Conservation (phyloP, 2,888 invertebrate species). For the Parasteatoda lunata region DNA sequence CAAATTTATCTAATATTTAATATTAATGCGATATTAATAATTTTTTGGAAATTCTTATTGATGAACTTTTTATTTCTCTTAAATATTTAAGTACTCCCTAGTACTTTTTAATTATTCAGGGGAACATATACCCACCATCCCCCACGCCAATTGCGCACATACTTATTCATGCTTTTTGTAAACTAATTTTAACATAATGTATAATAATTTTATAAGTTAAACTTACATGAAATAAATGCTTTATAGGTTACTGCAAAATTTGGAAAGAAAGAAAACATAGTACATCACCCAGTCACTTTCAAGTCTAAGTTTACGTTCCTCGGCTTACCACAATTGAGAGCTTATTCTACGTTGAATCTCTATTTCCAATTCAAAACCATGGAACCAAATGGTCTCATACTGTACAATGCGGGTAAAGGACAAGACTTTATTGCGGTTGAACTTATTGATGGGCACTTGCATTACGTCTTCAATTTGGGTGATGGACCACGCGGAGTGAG, state of each 20-base stretch:
- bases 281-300: conserved; percentile 93
- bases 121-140: too few species aligned
- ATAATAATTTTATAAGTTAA: too few species aligned
- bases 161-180: too few species aligned
- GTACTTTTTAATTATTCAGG: too few species aligned
- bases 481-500: conserved; percentile 87
- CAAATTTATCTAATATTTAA: too few species aligned
- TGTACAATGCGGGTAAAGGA: conserved; percentile 92
- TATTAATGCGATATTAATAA: too few species aligned
- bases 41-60: too few species aligned
- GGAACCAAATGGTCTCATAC: conserved; percentile 88
- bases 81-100: too few species aligned
- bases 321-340: conserved; percentile 89
- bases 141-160: too few species aligned
- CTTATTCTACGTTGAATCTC: conserved; percentile 82
- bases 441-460: conserved; percentile 90
- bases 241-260: conserved; percentile 88
- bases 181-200: too few species aligned
- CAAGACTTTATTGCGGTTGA: conserved; percentile 95
- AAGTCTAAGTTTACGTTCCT: conserved; percentile 93
- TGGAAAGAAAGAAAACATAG: conserved; percentile 77
- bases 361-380: conserved; percentile 88
- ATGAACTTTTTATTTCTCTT: too few species aligned
- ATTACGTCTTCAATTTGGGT: conserved; percentile 93
- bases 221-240: not conserved